Evolutionary conservation across 2,113 vertebrate genomes (phyloP), one percentile per base, ranked within the genome.

Genomic region (Lophochroa leadbeateri): DNA sequence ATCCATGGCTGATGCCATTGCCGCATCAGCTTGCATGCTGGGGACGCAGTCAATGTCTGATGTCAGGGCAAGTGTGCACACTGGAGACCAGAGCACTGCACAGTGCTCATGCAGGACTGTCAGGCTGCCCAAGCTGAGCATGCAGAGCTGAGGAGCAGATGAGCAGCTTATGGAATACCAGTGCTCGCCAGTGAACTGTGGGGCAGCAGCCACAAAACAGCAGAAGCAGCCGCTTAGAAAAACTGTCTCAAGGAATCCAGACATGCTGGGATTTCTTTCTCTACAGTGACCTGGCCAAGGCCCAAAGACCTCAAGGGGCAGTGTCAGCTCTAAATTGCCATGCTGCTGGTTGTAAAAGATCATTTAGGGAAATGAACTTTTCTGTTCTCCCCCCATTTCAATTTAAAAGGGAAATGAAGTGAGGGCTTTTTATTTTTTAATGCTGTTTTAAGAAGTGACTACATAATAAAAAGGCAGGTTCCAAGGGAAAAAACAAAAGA

Each of bases 391-490:
- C 43, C 25, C 28, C 14, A n/a, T 72, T 95, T 57, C 41, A 67
- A 86, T 96, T 87, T 83, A 58, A 89, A 97, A 57, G 33, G 50
- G 75, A 95, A 89, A 70, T 29, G 15, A 67, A 78, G 23, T 55
- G 35, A 86, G 3, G 21, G 12, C 4, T 71, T 57, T n/a, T 49
- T 47, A 12, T 7, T 65, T 58, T 67, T 87, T 93, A 37, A 39
- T 88, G 91, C 60, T 77, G 28, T 77, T 83, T 97, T 85, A 87
- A 81, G 90, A 93, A 93, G 57, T 69, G 18, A 35, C 68, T 88
- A 55, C 52, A 39, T 76, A 28, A 91, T 24, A 85, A 88, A 90
- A 88, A 49, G 27, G 68, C 35, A 70, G 60, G n/a, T 91, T 95
- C 58, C 57, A 82, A 87, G 57, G 46, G 39, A 55, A 87, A 86